phyloP scores from a whole-genome alignment of 2,113 vertebrate genomes.

The Rhabdomys dilectus region DNA sequence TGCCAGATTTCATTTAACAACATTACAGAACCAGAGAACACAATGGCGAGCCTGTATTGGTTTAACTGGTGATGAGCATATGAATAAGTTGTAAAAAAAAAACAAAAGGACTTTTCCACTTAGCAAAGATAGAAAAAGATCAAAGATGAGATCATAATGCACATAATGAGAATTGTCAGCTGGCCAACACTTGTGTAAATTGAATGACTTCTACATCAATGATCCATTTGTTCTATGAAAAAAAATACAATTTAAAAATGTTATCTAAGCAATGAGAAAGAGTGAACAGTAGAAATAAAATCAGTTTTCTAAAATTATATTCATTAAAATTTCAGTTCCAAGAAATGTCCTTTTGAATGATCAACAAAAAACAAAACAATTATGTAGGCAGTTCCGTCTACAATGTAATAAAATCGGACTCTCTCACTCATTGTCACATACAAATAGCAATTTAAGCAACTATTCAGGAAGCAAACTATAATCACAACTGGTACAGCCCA shows the following conservation, averaged over 20 bases:
- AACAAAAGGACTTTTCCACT: neutral
- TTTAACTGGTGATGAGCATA: neutral
- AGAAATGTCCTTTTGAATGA: constrained; percentile 4
- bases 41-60: neutral
- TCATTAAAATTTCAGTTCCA: neutral
- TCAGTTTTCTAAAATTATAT: neutral
- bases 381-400: neutral
- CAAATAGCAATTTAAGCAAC: neutral
- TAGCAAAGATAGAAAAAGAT: neutral
- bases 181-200: neutral
- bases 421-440: neutral
- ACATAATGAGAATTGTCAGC: neutral
- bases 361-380: neutral
- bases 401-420: neutral
- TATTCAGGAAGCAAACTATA: neutral
- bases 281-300: neutral
- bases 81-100: neutral
- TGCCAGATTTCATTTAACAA: neutral
- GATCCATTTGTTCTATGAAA: constrained; percentile 14
- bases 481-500: neutral
- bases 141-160: neutral
- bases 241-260: constrained; percentile 1
- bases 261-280: neutral
- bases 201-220: neutral
- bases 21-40: neutral